phyloP scores from a whole-genome alignment of 2,888 invertebrate species.

The Marasmarcha lunaedactyla region DNA sequence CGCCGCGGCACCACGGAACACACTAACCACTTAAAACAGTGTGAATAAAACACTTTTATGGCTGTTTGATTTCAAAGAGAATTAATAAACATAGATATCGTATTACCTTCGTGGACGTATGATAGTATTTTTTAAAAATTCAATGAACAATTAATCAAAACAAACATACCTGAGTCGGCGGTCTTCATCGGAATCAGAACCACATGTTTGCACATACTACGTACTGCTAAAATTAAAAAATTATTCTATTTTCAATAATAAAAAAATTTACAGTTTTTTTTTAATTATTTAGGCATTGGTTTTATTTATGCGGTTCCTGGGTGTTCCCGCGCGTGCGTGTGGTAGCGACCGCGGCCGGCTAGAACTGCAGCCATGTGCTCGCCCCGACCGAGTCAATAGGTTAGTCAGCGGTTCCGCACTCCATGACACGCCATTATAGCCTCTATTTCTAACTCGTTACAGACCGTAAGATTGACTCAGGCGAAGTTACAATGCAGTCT shows the following conservation, averaged over 20 bases:
- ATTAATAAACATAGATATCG: background rate
- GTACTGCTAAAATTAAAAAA: background rate
- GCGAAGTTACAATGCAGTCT: too few species aligned
- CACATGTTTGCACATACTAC: slow-evolving; percentile 44
- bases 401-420: too few species aligned
- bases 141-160: background rate
- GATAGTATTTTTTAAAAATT: background rate
- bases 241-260: background rate
- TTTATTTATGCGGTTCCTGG: background rate
- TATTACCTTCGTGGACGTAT: background rate
- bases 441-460: too few species aligned
- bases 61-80: background rate
- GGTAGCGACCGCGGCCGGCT: background rate
- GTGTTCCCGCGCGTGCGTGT: background rate
- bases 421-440: too few species aligned
- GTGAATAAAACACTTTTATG: background rate
- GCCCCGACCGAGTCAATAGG: too few species aligned
- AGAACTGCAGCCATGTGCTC: background rate
- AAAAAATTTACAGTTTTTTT: background rate
- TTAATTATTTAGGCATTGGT: background rate
- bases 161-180: slow-evolving; percentile 35
- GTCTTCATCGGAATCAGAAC: slow-evolving; percentile 39
- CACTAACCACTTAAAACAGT: too few species aligned
- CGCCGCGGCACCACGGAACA: too few species aligned
- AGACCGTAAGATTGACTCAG: too few species aligned